A percentile compares a stretch with the other conserved stretches of the same genome.
Conservation (phyloP, 2,113 vertebrate genomes). For the Eurypyga helias region DNA sequence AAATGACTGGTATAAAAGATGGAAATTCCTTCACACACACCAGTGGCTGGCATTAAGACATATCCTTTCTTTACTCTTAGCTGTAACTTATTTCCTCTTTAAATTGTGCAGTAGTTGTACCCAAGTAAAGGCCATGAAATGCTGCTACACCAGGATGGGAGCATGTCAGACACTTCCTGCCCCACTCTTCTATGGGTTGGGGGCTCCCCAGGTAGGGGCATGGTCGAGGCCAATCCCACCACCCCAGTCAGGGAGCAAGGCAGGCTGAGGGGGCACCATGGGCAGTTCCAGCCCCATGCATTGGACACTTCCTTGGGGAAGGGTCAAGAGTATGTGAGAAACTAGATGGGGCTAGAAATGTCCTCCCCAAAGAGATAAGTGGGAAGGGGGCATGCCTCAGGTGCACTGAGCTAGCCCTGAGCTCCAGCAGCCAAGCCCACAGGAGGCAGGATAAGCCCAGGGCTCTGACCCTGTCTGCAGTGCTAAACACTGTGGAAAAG, state of each 20-base stretch:
- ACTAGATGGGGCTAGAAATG: neutral
- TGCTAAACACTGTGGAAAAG: neutral
- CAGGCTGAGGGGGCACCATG: accelerated
- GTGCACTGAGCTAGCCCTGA: neutral
- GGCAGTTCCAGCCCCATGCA: accelerated
- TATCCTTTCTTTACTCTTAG: neutral
- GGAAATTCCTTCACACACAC: neutral
- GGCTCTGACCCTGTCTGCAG: neutral
- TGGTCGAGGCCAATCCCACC: accelerated
- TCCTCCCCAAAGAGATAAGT: accelerated
- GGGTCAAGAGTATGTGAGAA: neutral
- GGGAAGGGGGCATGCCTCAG: accelerated
- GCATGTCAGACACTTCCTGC: accelerated
- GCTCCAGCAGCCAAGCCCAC: neutral
- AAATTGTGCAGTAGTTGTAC: neutral
- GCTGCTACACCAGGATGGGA: neutral
- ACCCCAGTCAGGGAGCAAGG: neutral
- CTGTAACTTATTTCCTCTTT: neutral
- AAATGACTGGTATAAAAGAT: neutral
- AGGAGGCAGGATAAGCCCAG: neutral
- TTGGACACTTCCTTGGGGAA: accelerated
- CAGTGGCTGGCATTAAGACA: neutral
- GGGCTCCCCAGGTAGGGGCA: neutral
- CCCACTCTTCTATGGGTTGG: accelerated
- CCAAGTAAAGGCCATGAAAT: neutral